Evolutionary conservation across 2,797 vertebrate genomes (phyloP).

Genomic region (Eospalax fontanierii): DNA sequence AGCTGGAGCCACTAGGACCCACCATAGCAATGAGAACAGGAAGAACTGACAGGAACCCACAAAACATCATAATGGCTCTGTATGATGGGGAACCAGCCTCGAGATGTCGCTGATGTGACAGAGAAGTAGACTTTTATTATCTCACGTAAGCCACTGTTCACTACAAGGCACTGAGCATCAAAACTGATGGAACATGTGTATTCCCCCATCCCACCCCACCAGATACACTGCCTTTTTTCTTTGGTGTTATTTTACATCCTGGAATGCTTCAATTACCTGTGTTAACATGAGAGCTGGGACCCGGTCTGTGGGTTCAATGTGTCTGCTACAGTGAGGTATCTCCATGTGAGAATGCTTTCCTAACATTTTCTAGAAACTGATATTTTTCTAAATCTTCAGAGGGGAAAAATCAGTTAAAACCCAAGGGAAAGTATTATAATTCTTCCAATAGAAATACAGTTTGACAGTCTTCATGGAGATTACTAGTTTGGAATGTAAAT

Average conservation of each 20-base stretch:
- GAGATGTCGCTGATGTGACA: not conserved
- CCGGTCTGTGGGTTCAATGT: not conserved
- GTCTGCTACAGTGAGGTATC: not conserved
- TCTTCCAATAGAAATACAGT: conserved; percentile 8
- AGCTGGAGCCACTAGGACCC: not conserved
- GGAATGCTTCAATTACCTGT: not conserved
- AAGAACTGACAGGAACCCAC: not conserved
- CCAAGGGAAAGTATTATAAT: not conserved
- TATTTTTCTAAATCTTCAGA: not conserved
- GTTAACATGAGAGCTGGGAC: not conserved
- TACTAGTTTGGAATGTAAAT: not conserved
- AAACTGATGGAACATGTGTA: not conserved
- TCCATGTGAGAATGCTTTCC: not conserved
- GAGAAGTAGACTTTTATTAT: not conserved
- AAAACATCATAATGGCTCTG: not conserved
- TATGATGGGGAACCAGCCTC: not conserved
- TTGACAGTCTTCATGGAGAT: not conserved
- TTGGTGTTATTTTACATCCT: not conserved
- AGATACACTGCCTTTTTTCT: not conserved
- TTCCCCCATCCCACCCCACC: not conserved
- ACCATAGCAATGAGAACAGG: not conserved
- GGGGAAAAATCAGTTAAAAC: not conserved
- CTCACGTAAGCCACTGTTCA: not conserved
- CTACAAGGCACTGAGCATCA: not conserved
- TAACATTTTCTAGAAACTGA: not conserved